phyloP scores from a whole-genome alignment of 2,888 invertebrate genomes.

The Litoditis marina region DNA sequence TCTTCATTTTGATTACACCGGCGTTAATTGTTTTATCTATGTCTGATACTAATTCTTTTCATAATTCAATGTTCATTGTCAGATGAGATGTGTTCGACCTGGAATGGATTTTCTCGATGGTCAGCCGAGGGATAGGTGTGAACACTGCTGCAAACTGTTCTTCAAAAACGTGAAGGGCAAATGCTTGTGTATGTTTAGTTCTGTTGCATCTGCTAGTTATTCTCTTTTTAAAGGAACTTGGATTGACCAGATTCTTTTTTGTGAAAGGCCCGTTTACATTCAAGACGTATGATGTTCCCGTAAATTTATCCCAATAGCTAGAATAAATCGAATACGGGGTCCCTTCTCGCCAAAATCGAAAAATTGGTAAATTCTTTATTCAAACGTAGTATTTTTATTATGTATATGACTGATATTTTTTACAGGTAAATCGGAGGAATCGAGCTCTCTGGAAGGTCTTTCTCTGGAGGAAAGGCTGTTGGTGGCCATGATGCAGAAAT shows the following conservation, averaged over 20 bases:
- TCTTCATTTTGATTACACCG: no score
- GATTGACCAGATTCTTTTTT: no score
- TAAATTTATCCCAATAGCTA: no score
- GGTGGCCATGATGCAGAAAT: constrained; percentile 1
- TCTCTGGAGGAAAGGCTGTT: neutral
- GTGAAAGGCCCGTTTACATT: no score
- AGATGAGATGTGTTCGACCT: constrained; percentile 9
- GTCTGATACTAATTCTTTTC: neutral
- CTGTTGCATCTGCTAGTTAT: neutral
- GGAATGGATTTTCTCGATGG: constrained; percentile 2
- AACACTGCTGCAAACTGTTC: constrained; percentile 1
- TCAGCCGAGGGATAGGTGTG: constrained; percentile 5
- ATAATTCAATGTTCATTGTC: neutral
- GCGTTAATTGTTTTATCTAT: no score
- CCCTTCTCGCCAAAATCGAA: neutral
- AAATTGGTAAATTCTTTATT: no score
- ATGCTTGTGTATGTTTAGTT: constrained; percentile 14
- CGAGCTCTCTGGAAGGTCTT: neutral
- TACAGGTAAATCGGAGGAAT: constrained; percentile 5
- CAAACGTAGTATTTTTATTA: no score
- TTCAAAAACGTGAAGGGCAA: constrained; percentile 11
- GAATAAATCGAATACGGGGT: no score
- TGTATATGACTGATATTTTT: neutral
- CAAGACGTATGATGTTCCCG: no score
- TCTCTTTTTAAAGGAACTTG: no score